phyloP scores from a whole-genome alignment of 2,113 vertebrate species.

The Naja naja region DNA sequence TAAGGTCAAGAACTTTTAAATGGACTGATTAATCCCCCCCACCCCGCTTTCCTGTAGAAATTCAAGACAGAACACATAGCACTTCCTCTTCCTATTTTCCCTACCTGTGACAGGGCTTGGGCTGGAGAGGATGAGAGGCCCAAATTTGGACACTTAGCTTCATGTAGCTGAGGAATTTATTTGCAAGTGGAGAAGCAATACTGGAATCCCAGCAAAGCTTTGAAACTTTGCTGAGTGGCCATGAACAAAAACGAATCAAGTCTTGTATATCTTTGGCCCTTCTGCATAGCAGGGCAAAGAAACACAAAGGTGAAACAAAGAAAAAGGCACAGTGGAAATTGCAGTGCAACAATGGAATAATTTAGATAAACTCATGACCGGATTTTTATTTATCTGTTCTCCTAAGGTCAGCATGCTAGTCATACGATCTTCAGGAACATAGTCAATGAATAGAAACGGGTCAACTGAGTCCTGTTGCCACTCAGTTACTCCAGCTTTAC shows the following conservation, averaged over 20 bases:
- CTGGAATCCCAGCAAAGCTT: background rate
- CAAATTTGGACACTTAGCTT: background rate
- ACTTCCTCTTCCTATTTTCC: background rate
- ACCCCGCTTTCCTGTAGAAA: background rate
- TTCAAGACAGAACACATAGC: background rate
- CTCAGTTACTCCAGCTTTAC: background rate
- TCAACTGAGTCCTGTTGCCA: background rate
- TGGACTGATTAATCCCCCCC: background rate
- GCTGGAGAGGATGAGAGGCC: background rate
- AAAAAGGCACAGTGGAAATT: background rate
- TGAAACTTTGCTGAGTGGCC: background rate
- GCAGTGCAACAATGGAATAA: background rate
- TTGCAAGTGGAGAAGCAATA: background rate
- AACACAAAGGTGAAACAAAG: background rate
- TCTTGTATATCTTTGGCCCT: background rate
- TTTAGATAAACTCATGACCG: background rate
- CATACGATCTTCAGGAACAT: background rate
- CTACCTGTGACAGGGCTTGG: background rate
- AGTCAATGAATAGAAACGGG: background rate
- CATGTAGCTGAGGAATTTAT: background rate
- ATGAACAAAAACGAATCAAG: background rate
- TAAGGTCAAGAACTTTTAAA: background rate
- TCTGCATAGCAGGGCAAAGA: background rate
- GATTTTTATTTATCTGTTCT: background rate
- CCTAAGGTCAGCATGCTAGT: background rate